Evolutionary conservation across 2,888 invertebrate species (phyloP).

Genomic region (Chrysotoxum bicinctum): DNA sequence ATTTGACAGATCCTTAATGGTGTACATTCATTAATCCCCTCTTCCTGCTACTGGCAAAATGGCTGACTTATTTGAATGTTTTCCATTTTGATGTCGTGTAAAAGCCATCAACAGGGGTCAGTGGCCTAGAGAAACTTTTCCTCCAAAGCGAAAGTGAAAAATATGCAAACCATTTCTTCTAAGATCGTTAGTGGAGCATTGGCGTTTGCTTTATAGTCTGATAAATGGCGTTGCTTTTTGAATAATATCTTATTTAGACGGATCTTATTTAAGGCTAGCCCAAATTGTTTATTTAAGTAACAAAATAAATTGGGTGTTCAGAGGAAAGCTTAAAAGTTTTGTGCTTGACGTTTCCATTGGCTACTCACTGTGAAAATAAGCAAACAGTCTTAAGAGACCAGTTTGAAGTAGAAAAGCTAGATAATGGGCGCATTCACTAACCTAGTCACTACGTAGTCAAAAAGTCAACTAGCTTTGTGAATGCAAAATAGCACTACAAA

Average conservation of each 20-base stretch:
- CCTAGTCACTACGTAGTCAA: too few relatives aligned
- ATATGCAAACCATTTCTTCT: slow-evolving; percentile 63
- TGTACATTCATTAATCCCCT: background rate
- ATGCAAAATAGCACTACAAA: too few relatives aligned
- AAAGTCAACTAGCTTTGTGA: too few relatives aligned
- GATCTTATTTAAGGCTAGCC: too few relatives aligned
- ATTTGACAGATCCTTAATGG: slow-evolving; percentile 36
- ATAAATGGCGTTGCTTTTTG: background rate
- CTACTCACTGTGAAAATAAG: too few relatives aligned
- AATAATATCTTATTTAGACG: background rate
- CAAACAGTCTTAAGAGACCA: too few relatives aligned
- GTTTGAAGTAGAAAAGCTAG: too few relatives aligned
- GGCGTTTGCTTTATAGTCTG: slow-evolving; percentile 11
- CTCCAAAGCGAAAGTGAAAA: slow-evolving; percentile 68
- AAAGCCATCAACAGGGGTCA: slow-evolving; percentile 24
- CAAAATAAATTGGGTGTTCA: too few relatives aligned
- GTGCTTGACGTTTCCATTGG: too few relatives aligned
- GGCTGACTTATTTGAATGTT: background rate
- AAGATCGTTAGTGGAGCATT: slow-evolving; percentile 60
- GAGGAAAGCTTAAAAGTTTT: too few relatives aligned
- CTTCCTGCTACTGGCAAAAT: background rate
- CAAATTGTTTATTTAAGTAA: too few relatives aligned
- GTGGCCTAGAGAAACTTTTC: slow-evolving; percentile 63
- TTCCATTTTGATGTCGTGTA: slow-evolving; percentile 7
- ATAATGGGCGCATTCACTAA: too few relatives aligned